Evolutionary conservation across 2,888 invertebrate genomes (phyloP).

Genomic region (Iselma pallidipennis): DNA sequence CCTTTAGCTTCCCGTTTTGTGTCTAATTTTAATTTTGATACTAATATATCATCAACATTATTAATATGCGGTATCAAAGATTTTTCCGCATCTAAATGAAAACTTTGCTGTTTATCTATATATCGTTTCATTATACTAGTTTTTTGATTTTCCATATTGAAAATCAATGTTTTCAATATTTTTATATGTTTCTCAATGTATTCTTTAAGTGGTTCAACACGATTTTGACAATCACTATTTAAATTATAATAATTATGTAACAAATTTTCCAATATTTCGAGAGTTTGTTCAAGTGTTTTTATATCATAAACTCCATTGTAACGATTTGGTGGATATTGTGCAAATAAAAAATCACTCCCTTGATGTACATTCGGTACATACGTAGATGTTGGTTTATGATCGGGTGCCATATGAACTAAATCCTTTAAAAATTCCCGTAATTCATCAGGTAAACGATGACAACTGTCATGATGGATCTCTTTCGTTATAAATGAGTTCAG

Average conservation of each 20-base stretch:
- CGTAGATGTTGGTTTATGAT: constrained; percentile 7
- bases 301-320: not conserved
- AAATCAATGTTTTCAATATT: constrained; percentile 33
- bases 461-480: constrained; percentile 10
- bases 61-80: too few species aligned
- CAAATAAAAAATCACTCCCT: constrained; percentile 20
- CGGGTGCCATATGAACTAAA: constrained; percentile 13
- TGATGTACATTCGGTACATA: constrained; percentile 37
- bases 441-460: constrained; percentile 37
- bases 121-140: too few species aligned
- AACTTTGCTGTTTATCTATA: too few species aligned
- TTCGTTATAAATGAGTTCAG: constrained; percentile 23
- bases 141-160: too few species aligned
- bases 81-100: too few species aligned
- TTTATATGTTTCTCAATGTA: constrained; percentile 49
- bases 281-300: constrained; percentile 29
- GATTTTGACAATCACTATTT: constrained; percentile 43
- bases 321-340: constrained; percentile 17
- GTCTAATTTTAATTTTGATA: constrained; percentile 2
- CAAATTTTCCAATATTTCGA: constrained; percentile 34
- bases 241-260: constrained; percentile 46
- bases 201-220: constrained; percentile 48
- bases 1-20: not conserved
- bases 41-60: not conserved
- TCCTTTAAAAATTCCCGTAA: constrained; percentile 30